These are phyloP conservation scores for Tinamus major DNA, from an alignment of 2,797 vertebrate genomes.

Conservation along the genomic window DNA sequence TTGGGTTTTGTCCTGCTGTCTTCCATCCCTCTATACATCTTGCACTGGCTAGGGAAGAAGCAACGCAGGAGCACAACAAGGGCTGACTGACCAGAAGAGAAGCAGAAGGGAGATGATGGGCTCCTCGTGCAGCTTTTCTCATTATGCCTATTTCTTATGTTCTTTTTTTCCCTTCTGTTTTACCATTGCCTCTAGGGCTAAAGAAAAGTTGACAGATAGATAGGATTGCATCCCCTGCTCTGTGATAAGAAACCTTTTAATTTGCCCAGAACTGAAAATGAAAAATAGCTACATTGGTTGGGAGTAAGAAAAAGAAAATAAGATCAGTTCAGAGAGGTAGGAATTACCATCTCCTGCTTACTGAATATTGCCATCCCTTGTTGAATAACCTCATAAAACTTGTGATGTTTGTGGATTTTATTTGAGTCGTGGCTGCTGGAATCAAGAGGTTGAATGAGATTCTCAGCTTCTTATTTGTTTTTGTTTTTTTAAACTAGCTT, in stretches of 20 bases:
- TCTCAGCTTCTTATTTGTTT: slow-evolving; percentile 69
- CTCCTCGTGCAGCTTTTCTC: background rate
- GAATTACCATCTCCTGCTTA: slow-evolving; percentile 36
- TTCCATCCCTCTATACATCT: background rate
- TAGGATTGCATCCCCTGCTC: background rate
- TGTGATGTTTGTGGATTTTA: slow-evolving; percentile 62
- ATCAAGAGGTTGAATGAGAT: slow-evolving; percentile 63
- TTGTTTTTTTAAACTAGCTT: slow-evolving; percentile 52
- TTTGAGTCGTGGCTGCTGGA: slow-evolving; percentile 60
- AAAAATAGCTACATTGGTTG: slow-evolving; percentile 21
- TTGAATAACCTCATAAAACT: background rate
- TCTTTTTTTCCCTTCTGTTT: background rate
- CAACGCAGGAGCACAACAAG: background rate
- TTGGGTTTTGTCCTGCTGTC: background rate
- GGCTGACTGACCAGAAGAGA: background rate
- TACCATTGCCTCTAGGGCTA: background rate
- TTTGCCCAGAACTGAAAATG: slow-evolving; percentile 28
- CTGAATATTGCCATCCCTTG: background rate
- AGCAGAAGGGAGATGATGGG: background rate
- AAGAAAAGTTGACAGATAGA: background rate
- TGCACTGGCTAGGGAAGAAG: background rate
- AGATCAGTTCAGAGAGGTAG: background rate
- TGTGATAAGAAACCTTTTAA: background rate
- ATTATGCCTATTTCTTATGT: background rate
- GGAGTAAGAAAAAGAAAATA: slow-evolving; percentile 49